Evolutionary conservation across 1,140 invertebrate species (phyloP).

Genomic region (Dendroctonus ponderosae): DNA sequence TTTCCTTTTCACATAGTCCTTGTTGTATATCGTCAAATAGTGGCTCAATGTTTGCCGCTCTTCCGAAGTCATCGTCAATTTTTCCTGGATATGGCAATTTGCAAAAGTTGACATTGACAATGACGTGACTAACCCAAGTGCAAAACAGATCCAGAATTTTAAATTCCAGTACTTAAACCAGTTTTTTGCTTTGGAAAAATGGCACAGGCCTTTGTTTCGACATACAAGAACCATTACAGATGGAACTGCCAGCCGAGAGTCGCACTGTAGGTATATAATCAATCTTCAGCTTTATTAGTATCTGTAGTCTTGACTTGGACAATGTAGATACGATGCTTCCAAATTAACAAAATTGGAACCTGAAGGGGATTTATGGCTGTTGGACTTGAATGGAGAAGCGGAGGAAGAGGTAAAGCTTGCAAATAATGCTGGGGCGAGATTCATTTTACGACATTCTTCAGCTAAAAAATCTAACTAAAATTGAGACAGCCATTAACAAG

Average conservation of each 20-base stretch:
- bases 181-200: constrained; percentile 10
- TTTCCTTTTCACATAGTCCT: constrained; percentile 30
- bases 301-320: background rate
- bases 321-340: constrained; percentile 15
- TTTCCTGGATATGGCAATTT: constrained; percentile 6
- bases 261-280: constrained; percentile 33
- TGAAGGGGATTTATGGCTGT: constrained; percentile 31
- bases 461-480: constrained; percentile 10
- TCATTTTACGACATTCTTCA: constrained; percentile 5
- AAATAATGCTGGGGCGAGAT: constrained; percentile 1
- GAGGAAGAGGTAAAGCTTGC: constrained; percentile 23
- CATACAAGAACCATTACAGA: constrained; percentile 38
- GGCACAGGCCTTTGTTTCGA: constrained; percentile 40
- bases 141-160: background rate
- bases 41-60: constrained; percentile 19
- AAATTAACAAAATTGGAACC: constrained; percentile 18
- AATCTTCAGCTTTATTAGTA: background rate
- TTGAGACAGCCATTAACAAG: constrained; percentile 20
- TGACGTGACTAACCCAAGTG: background rate
- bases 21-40: constrained; percentile 33
- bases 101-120: background rate
- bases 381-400: constrained; percentile 8
- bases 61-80: constrained; percentile 21
- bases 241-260: constrained; percentile 23
- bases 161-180: background rate